A percentile compares a stretch with the other conserved stretches of the same genome.
phyloP scores from a whole-genome alignment of 2,888 invertebrate species.

The Sisyra nigra region DNA sequence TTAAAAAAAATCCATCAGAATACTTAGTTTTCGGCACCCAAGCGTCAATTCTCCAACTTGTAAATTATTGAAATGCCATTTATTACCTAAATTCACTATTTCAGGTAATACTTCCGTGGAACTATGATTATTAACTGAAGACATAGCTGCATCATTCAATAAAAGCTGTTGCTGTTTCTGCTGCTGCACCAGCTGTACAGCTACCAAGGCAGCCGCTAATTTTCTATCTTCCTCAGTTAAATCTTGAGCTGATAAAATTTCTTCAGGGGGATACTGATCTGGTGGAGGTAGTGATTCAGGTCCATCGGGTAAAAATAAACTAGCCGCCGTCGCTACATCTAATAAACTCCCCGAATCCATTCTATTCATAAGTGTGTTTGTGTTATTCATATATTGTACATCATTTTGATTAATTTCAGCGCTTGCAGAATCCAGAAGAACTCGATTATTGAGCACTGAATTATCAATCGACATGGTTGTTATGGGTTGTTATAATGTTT shows the following conservation, averaged over 20 bases:
- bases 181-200: slow-evolving; percentile 41
- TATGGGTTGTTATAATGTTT: not conserved
- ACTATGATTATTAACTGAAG: not conserved
- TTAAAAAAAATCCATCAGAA: too few species aligned
- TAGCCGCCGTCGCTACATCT: slow-evolving; percentile 17
- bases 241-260: slow-evolving; percentile 24
- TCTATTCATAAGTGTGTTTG: slow-evolving; percentile 24
- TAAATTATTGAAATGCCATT: too few species aligned
- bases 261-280: slow-evolving; percentile 26
- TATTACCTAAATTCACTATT: not conserved
- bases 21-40: too few species aligned
- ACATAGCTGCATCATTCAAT: slow-evolving; percentile 1
- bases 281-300: slow-evolving; percentile 25
- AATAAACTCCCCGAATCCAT: slow-evolving; percentile 25
- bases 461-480: slow-evolving; percentile 7
- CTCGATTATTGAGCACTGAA: slow-evolving; percentile 13
- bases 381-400: slow-evolving; percentile 17
- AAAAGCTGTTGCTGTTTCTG: slow-evolving; percentile 34
- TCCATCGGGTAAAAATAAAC: slow-evolving; percentile 26
- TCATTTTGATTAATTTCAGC: slow-evolving; percentile 22
- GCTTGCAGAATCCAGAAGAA: slow-evolving; percentile 21
- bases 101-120: not conserved
- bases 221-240: slow-evolving; percentile 40
- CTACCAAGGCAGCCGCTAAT: slow-evolving; percentile 42
- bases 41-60: too few species aligned